Conservation (phyloP, 2,888 invertebrate genomes). For the Hemithea aestivaria region DNA sequence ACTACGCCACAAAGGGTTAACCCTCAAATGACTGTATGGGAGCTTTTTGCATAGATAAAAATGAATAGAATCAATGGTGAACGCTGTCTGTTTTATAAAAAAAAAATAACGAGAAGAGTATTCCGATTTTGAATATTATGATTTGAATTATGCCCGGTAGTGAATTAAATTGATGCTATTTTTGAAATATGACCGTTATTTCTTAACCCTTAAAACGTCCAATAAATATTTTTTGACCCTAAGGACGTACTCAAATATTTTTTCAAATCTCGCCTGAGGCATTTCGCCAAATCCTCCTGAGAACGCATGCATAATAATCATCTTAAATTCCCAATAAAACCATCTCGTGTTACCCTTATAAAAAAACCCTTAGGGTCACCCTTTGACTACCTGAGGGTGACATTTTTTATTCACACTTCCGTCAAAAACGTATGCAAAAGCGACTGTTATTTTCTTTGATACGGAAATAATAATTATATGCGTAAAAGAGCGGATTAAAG, state of each 20-base stretch:
- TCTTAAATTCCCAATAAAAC: slow-evolving; percentile 56
- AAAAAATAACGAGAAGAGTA: no score
- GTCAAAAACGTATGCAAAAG: slow-evolving; percentile 75
- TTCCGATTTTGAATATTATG: slow-evolving; percentile 13
- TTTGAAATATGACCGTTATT: slow-evolving; percentile 37
- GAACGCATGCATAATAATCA: slow-evolving; percentile 75
- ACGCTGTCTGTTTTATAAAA: slow-evolving; percentile 6
- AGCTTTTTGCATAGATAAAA: slow-evolving; percentile 38
- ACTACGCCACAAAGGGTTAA: slow-evolving; percentile 51
- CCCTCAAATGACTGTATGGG: slow-evolving; percentile 50
- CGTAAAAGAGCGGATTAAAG: slow-evolving; percentile 76
- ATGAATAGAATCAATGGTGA: slow-evolving; percentile 27
- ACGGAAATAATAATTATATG: slow-evolving; percentile 79
- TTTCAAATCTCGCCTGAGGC: slow-evolving; percentile 62
- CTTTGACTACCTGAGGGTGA: slow-evolving; percentile 71
- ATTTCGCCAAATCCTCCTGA: slow-evolving; percentile 68
- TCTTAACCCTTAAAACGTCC: slow-evolving; percentile 38
- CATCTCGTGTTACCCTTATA: slow-evolving; percentile 64
- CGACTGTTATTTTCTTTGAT: slow-evolving; percentile 75
- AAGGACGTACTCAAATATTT: slow-evolving; percentile 51
- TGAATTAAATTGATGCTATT: no score
- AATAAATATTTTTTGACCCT: slow-evolving; percentile 45
- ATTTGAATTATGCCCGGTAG: slow-evolving; percentile 17
- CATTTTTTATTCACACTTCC: slow-evolving; percentile 78
- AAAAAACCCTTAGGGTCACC: slow-evolving; percentile 65